phyloP scores from a whole-genome alignment of 2,888 invertebrate genomes.

The Liodrosophila aerea region DNA sequence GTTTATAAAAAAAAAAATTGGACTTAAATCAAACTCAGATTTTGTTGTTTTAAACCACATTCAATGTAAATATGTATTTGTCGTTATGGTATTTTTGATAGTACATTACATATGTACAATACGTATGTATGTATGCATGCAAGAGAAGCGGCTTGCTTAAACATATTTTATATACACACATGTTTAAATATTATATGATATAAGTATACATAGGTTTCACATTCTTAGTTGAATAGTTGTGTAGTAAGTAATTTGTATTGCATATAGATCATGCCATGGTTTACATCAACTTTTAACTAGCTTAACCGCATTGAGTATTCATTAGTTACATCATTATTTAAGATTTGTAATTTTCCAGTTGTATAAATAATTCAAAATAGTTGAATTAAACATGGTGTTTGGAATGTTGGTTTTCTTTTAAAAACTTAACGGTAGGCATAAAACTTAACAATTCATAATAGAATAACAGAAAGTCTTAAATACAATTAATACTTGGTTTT shows the following conservation, averaged over 20 bases:
- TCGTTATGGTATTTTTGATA: slow-evolving; percentile 67
- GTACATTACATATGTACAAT: too few relatives aligned
- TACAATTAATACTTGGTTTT: slow-evolving; percentile 34
- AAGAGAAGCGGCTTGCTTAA: slow-evolving; percentile 61
- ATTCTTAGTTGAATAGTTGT: slow-evolving; percentile 50
- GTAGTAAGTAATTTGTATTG: slow-evolving; percentile 42
- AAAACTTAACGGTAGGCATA: slow-evolving; percentile 77
- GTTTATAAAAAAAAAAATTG: too few relatives aligned
- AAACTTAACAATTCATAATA: slow-evolving; percentile 65
- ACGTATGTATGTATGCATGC: slow-evolving; percentile 30
- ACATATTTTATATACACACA: slow-evolving; percentile 64
- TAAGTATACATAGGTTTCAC: slow-evolving; percentile 56
- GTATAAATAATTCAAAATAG: slow-evolving; percentile 71
- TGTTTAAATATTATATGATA: slow-evolving; percentile 56
- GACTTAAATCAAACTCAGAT: slow-evolving; percentile 39
- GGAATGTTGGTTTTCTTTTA: slow-evolving; percentile 25
- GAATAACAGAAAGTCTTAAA: slow-evolving; percentile 59
- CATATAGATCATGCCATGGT: slow-evolving; percentile 46
- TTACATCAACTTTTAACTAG: slow-evolving; percentile 51
- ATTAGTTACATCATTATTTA: slow-evolving; percentile 42
- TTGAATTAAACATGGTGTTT: slow-evolving; percentile 34
- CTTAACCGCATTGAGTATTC: slow-evolving; percentile 70
- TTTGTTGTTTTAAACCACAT: slow-evolving; percentile 66
- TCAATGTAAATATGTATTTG: slow-evolving; percentile 77
- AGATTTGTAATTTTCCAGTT: slow-evolving; percentile 15